These are phyloP conservation scores for Megaleporinus macrocephalus DNA, from an alignment of 2,113 vertebrate species.

Conservation along the genomic window DNA sequence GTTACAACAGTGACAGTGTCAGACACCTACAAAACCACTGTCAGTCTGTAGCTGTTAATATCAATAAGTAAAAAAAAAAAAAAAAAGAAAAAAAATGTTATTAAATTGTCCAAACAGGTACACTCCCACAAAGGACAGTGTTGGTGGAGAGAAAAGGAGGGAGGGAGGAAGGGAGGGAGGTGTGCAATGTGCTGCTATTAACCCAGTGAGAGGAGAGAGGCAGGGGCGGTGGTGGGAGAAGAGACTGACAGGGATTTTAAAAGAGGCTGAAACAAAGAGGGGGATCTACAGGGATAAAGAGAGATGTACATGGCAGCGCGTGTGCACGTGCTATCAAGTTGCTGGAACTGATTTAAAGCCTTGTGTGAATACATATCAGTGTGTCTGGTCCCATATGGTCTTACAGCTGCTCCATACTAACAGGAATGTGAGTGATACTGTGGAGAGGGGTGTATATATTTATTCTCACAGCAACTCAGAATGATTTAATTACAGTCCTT, in stretches of 20 bases:
- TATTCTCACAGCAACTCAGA: too few species aligned
- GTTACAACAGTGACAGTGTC: slow-evolving; percentile 67
- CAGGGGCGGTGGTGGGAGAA: not conserved
- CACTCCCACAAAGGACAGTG: slow-evolving; percentile 84
- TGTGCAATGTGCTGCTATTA: slow-evolving; percentile 85
- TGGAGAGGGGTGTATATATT: too few species aligned
- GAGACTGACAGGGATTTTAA: not conserved
- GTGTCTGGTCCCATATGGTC: not conserved
- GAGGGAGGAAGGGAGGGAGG: slow-evolving; percentile 71
- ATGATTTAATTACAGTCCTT: too few species aligned
- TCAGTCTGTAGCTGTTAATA: slow-evolving; percentile 63
- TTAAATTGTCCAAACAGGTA: slow-evolving; percentile 79
- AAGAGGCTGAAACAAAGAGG: not conserved
- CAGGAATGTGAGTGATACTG: not conserved
- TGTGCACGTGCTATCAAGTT: not conserved
- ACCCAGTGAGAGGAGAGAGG: slow-evolving; percentile 67
- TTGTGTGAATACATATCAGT: not conserved
- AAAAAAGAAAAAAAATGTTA: slow-evolving; percentile 57
- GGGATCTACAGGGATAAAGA: not conserved
- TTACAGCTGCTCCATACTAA: not conserved
- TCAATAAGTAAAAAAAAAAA: slow-evolving; percentile 41
- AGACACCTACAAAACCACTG: slow-evolving; percentile 74
- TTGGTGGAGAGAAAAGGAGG: slow-evolving; percentile 62
- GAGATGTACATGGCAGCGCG: slow-evolving; percentile 34
- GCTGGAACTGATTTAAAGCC: not conserved